Base-by-base conservation (phyloP, 2,888 invertebrate genomes). In the Julus scandinavius region DNA sequence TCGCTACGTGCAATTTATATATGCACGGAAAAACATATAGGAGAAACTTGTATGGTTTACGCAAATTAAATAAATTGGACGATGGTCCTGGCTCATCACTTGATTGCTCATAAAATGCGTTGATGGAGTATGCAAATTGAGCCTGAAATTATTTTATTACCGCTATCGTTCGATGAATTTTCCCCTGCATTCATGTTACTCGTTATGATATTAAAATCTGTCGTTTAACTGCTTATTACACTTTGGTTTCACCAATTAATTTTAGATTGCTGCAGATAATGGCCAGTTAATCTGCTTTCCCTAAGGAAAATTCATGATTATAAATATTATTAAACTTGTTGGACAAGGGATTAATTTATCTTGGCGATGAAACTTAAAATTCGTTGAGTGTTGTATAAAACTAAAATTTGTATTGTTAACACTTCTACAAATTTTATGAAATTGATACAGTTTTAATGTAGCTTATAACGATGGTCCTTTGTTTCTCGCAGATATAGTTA, bases 121-220 rank as follows among this genome's bases (percentile, higher is more conserved):
- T 38, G 29, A 72, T 20, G 7, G 72, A 72, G 72, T 80, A 38
- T 80, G 80, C 29, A 80, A 80, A 80, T 38, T 80, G 80, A 38
- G 38, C 80, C 29, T 80, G 80, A 38, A 80, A 80, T 80, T 80
- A 80, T 80, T 80, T 80, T 80, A 80, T 80, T 80, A 15, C 80
- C 13, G 80, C 80, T 38, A 80, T 80, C 80, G 38, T 80, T 38
- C 0, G 38, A 13, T 80, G 2, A 9, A 29, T 29, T 72, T 29
- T 29, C 20, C 2, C n/a, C 5, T n/a, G 29, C 72, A 2, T 72
- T 80, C 80, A 38, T 38, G 4, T 13, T 29, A 29, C 80, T 80
- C 13, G 29, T 29, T 6, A 72, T 38, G 29, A 13, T 38, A 20
- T 80, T 80, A 38, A 80, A 80, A 80, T 80, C 80, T 13, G 13